phyloP scores from a whole-genome alignment of 2,797 vertebrate species.

The Podargus strigoides region DNA sequence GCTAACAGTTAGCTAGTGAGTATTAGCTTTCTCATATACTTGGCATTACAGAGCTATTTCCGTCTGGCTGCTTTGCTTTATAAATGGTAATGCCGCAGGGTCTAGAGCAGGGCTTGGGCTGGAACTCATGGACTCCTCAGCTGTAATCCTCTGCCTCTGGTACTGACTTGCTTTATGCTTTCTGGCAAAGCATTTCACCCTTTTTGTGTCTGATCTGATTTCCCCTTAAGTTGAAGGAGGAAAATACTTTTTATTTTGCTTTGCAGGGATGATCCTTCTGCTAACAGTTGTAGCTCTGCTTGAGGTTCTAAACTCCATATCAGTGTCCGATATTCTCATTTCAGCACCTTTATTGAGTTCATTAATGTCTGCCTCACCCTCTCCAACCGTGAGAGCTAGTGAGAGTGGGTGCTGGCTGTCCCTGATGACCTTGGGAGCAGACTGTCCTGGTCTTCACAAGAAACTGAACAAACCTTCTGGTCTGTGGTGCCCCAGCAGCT shows the following conservation, averaged over 20 bases:
- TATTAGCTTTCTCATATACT: slow-evolving; percentile 29
- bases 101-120: background rate
- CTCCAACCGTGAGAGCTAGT: background rate
- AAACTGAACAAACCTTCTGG: background rate
- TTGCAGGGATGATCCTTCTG: background rate
- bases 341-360: background rate
- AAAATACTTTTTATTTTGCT: background rate
- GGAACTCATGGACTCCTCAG: background rate
- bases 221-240: background rate
- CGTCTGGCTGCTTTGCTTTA: background rate
- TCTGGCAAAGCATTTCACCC: background rate
- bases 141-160: background rate
- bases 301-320: background rate
- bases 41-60: slow-evolving; percentile 31
- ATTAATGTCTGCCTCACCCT: background rate
- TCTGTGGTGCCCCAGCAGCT: background rate
- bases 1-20: slow-evolving; percentile 25
- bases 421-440: background rate
- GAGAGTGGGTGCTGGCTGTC: background rate
- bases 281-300: background rate
- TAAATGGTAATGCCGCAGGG: slow-evolving; percentile 19
- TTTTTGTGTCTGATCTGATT: background rate
- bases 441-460: background rate
- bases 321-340: background rate
- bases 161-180: background rate